These are phyloP conservation scores for Benthosema pterotum DNA, from an alignment of 2,797 vertebrate species.

Conservation along the genomic window DNA sequence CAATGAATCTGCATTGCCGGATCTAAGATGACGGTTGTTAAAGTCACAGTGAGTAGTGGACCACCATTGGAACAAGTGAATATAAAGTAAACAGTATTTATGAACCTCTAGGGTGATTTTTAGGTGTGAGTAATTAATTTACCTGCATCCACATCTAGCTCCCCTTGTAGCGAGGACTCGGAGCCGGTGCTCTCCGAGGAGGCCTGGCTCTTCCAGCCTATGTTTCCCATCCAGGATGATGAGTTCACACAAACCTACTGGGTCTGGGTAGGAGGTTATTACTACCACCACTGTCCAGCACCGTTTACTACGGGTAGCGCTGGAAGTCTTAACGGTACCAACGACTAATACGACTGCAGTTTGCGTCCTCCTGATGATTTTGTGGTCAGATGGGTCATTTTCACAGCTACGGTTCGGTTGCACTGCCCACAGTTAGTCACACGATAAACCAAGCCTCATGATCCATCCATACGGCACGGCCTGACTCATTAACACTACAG, in stretches of 20 bases:
- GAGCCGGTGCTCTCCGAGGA: slow-evolving; percentile 70
- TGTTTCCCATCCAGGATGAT: slow-evolving; percentile 76
- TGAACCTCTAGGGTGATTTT: too few species aligned
- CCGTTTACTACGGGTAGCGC: background rate
- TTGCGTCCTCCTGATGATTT: slow-evolving; percentile 15
- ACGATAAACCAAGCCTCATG: slow-evolving; percentile 42
- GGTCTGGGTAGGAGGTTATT: background rate
- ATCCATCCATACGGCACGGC: slow-evolving; percentile 50
- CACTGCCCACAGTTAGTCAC: slow-evolving; percentile 69
- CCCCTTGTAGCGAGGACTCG: slow-evolving; percentile 65
- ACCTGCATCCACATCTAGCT: slow-evolving; percentile 76
- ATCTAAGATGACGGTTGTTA: too few species aligned
- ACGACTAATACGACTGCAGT: background rate
- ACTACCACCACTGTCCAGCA: slow-evolving; percentile 2
- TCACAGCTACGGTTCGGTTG: slow-evolving; percentile 31
- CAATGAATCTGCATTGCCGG: too few species aligned
- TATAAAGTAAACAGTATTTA: slow-evolving; percentile 6
- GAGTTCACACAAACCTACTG: slow-evolving; percentile 32
- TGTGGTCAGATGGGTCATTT: slow-evolving; percentile 43
- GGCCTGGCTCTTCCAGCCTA: slow-evolving; percentile 72
- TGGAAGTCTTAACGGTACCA: background rate
- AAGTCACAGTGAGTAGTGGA: too few species aligned
- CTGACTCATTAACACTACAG: slow-evolving; percentile 59
- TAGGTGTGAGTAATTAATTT: slow-evolving; percentile 61
- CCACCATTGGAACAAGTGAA: background rate